phyloP scores from a whole-genome alignment of 2,797 vertebrate species.

The Anolis apletophallus region DNA sequence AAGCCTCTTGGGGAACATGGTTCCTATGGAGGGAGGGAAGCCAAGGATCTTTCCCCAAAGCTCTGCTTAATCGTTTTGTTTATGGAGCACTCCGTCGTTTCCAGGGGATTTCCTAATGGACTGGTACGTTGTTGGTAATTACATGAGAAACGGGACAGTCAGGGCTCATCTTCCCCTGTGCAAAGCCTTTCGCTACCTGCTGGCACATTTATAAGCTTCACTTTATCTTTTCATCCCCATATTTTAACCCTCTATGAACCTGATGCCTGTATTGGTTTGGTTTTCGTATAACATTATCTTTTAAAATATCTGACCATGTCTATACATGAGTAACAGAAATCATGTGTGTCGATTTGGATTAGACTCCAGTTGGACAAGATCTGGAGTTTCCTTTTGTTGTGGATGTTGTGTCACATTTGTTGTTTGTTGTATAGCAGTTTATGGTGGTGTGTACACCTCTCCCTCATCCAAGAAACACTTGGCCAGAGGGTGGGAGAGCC shows the following conservation, averaged over 20 bases:
- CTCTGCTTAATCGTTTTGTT: conserved; percentile 69
- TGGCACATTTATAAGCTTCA: neutral
- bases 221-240: neutral
- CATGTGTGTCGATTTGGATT: neutral
- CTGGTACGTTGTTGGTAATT: conserved; percentile 69
- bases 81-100: conserved; percentile 54
- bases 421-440: neutral
- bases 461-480: neutral
- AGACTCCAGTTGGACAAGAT: neutral
- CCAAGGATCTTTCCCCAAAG: conserved; percentile 13
- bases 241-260: conserved; percentile 45
- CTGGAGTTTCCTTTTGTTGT: neutral
- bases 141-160: conserved; percentile 60
- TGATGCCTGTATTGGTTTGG: neutral
- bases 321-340: neutral
- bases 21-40: conserved; percentile 33
- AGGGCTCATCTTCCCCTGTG: conserved; percentile 47
- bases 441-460: neutral
- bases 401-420: neutral
- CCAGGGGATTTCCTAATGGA: conserved; percentile 76
- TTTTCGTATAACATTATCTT: fast-evolving
- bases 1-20: fast-evolving
- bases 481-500: no score
- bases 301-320: neutral
- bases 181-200: conserved; percentile 25